phyloP scores from a whole-genome alignment of 2,888 invertebrate species.

The Germaria angustata region DNA sequence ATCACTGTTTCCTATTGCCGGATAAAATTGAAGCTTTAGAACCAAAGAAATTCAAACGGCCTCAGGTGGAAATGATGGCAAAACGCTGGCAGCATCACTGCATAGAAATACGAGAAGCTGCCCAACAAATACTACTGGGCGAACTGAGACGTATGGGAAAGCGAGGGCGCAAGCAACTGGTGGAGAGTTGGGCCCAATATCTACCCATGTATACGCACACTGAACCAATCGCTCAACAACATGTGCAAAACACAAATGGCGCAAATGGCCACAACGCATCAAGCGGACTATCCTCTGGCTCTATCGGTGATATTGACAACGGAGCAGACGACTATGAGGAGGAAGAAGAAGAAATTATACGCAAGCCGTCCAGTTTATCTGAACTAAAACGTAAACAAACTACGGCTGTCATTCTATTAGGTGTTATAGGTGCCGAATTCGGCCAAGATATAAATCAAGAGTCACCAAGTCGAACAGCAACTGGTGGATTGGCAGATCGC shows the following conservation, averaged over 20 bases:
- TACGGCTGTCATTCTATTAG: constrained; percentile 96
- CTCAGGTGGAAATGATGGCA: constrained; percentile 98
- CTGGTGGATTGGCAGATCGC: constrained; percentile 76
- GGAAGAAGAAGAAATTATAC: constrained; percentile 91
- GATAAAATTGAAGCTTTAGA: constrained; percentile 89
- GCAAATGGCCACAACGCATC: constrained; percentile 53
- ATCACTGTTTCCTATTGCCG: constrained; percentile 97
- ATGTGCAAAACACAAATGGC: constrained; percentile 63
- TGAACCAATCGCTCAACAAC: constrained; percentile 86
- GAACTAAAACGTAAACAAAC: constrained; percentile 96
- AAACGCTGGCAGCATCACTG: constrained; percentile 99
- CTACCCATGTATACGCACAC: constrained; percentile 92
- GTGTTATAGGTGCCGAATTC: constrained; percentile 98
- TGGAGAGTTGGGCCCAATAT: constrained; percentile 98
- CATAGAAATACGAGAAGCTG: constrained; percentile 97
- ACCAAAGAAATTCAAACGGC: constrained; percentile 89
- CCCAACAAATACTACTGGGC: constrained; percentile 95
- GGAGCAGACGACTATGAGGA: constrained; percentile 87
- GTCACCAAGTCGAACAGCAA: constrained; percentile 79
- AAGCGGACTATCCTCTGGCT: constrained; percentile 33
- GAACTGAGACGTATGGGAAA: constrained; percentile 88
- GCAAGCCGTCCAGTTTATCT: constrained; percentile 91
- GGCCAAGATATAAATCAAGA: constrained; percentile 94
- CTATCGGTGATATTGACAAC: constrained; percentile 49
- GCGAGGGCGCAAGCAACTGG: constrained; percentile 94